Evolutionary conservation across 2,888 invertebrate genomes (phyloP), one percentile per base, ranked within the genome.

Genomic region (Tridacna crocea): DNA sequence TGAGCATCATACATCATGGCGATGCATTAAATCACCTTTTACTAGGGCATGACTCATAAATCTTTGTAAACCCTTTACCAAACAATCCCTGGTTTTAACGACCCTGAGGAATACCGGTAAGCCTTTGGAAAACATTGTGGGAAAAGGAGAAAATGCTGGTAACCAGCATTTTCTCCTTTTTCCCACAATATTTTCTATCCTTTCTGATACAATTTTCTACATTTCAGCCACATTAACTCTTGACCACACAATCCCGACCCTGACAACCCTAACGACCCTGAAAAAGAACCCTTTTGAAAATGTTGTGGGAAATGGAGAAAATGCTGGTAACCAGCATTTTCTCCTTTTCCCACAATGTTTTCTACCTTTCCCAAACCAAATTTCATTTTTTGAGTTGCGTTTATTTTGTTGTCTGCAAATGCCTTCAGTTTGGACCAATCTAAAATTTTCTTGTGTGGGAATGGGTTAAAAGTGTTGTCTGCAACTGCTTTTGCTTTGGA

Each of bases 301-400:
- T 4, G 10, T 55, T 55, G 19, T 19, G n/a, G n/a, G 55, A n/a
- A 55, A 55, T 6, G n/a, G n/a, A 55, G 55, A 55, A 55, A 55
- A 19, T 55, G 55, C 55, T 55, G 55, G n/a, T 55, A n/a, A 19
- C n/a, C 55, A 55, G 55, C 55, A 19, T 19, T 55, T 55, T 55
- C 55, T 55, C 55, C 55, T 55, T 55, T 55, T 55, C 55, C n/a
- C 55, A 19, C 55, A 55, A 55, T 55, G 17, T 55, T 55, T 55
- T 36, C 36, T 36, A 36, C 8, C 36, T 8, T 36, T 4, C 8
- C 36, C 2, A 36, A 36, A 10, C 2, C 2, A 17, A 55, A 55
- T 55, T 55, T 1, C 55, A 55, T 10, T 6, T 6, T 55, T n/a
- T 55, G n/a, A 17, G 17, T 10, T 10, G 4, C 19, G 10, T n/a